Percentiles rank a stretch among this genome's conserved stretches.
Evolutionary conservation across 2,888 invertebrate genomes (phyloP).

Genomic region (Idaea biselata): DNA sequence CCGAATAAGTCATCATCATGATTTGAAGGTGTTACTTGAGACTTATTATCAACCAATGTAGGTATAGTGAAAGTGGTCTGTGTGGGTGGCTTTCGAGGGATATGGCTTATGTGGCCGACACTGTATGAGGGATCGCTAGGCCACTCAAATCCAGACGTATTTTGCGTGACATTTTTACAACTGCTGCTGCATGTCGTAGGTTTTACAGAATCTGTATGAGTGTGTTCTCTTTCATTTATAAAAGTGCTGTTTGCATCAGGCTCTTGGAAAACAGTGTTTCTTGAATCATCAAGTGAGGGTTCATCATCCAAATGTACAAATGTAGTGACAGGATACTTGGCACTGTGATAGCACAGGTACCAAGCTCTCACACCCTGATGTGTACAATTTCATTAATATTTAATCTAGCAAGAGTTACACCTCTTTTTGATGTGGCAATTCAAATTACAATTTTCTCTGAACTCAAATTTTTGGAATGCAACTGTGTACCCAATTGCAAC

Average conservation of each 20-base stretch:
- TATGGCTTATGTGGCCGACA: conserved; percentile 65
- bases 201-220: neutral
- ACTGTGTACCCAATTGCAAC: conserved; percentile 52
- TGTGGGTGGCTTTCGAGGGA: conserved; percentile 61
- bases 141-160: conserved; percentile 7
- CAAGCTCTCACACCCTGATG: conserved; percentile 65
- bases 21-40: conserved; percentile 30
- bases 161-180: neutral
- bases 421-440: conserved; percentile 39
- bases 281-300: neutral
- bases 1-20: conserved; percentile 58
- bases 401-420: conserved; percentile 42
- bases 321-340: conserved; percentile 60
- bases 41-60: conserved; percentile 44
- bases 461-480: conserved; percentile 62
- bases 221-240: conserved; percentile 15
- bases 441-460: conserved; percentile 55
- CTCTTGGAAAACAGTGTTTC: conserved; percentile 34
- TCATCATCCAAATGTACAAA: conserved; percentile 65
- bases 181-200: neutral
- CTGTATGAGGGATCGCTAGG: conserved; percentile 33
- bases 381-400: conserved; percentile 43
- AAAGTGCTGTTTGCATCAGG: conserved; percentile 53
- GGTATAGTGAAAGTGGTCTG: conserved; percentile 62
- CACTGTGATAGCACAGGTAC: conserved; percentile 72